Evolutionary conservation across 2,113 vertebrate genomes (phyloP).

Genomic region (Oncorhynchus tshawytscha): DNA sequence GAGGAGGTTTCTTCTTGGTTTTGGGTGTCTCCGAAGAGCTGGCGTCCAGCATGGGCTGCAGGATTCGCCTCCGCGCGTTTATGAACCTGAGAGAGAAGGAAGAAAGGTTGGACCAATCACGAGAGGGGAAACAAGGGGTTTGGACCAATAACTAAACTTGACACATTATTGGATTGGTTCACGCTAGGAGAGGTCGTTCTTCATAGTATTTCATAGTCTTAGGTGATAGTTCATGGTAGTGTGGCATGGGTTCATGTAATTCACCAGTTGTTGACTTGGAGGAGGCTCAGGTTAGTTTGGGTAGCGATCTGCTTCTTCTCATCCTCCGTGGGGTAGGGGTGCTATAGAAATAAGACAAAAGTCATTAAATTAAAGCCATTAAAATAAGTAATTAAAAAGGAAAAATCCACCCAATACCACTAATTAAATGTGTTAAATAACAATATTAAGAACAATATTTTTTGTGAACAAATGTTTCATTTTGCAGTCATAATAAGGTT

Average conservation of each 20-base stretch:
- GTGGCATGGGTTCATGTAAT: conserved; percentile 30
- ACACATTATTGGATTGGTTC: too few relatives aligned
- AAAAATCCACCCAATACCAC: too few relatives aligned
- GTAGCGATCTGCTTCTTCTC: conserved; percentile 96
- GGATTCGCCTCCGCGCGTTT: conserved; percentile 92
- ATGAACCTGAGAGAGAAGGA: conserved; percentile 83
- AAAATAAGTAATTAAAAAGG: too few relatives aligned
- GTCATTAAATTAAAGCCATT: background rate
- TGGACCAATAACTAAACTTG: too few relatives aligned
- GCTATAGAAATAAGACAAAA: conserved; percentile 65
- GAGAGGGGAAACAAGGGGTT: too few relatives aligned
- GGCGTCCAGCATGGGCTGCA: conserved; percentile 97
- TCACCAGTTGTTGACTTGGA: conserved; percentile 97
- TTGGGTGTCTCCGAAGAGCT: conserved; percentile 92
- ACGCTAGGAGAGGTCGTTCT: background rate
- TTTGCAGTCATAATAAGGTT: too few relatives aligned
- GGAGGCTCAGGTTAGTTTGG: conserved; percentile 92
- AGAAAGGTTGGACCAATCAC: background rate
- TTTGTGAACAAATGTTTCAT: too few relatives aligned
- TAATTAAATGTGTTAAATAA: too few relatives aligned
- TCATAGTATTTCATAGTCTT: too few relatives aligned
- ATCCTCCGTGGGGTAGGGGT: conserved; percentile 95
- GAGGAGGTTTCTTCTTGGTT: conserved; percentile 93
- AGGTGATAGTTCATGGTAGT: too few relatives aligned
- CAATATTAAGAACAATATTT: too few relatives aligned